Evolutionary conservation across 2,888 invertebrate species (phyloP).

Genomic region (Eupithecia pulchellata): DNA sequence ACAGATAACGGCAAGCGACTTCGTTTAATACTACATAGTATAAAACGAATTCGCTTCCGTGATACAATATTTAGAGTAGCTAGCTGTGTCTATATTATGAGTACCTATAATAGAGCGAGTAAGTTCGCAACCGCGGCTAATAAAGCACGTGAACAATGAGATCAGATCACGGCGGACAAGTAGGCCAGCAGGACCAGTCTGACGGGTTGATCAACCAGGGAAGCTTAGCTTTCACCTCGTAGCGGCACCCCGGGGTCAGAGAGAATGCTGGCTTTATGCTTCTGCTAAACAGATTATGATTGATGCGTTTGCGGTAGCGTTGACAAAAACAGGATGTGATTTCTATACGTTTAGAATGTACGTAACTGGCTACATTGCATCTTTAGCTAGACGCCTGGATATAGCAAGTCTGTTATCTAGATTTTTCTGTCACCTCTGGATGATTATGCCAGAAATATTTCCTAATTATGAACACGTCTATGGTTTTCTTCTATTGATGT

Average conservation of each 20-base stretch:
- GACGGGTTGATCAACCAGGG: slow-evolving; percentile 63
- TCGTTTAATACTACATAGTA: no score
- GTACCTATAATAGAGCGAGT: background rate
- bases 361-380: background rate
- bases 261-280: slow-evolving; percentile 36
- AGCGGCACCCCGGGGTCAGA: slow-evolving; percentile 59
- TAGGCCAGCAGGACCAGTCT: slow-evolving; percentile 69
- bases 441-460: no score
- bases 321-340: background rate
- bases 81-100: background rate
- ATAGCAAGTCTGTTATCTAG: no score
- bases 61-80: no score
- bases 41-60: no score
- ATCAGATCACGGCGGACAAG: slow-evolving; percentile 51
- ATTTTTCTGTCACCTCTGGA: no score
- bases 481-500: no score
- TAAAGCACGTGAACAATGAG: slow-evolving; percentile 44
- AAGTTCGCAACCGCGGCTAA: slow-evolving; percentile 31
- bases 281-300: slow-evolving; percentile 22
- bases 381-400: no score
- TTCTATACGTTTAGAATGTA: background rate
- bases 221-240: slow-evolving; percentile 51
- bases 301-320: slow-evolving; percentile 7
- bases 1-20: no score
- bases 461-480: background rate